Percentiles rank a stretch among this genome's conserved stretches.
Evolutionary conservation across 2,113 vertebrate genomes (phyloP).

Genomic region (Narcine bancroftii): DNA sequence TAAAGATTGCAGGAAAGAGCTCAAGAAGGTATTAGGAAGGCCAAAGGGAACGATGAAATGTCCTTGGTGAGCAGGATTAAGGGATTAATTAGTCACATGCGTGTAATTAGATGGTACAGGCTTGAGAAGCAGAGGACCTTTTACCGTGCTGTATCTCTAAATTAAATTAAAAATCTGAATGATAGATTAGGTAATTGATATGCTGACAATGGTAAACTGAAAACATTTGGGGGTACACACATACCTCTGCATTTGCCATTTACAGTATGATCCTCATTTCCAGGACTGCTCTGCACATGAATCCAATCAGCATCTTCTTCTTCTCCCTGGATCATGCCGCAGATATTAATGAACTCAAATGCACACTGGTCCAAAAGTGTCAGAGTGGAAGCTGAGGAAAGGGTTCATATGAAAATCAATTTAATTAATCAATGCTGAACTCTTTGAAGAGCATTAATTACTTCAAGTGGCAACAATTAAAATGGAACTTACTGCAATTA

Average conservation of each 20-base stretch:
- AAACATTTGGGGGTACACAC: background rate
- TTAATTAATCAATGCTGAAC: background rate
- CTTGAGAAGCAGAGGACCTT: no score
- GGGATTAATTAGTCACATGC: no score
- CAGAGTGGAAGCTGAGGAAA: conserved; percentile 61
- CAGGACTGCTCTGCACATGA: conserved; percentile 47
- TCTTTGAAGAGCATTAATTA: background rate
- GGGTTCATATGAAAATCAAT: background rate
- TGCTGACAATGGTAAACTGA: background rate
- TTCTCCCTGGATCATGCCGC: conserved; percentile 78
- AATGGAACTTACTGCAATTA: conserved; percentile 74
- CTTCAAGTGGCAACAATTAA: background rate
- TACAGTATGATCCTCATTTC: conserved; percentile 64
- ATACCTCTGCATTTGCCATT: conserved; percentile 67
- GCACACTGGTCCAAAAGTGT: conserved; percentile 79
- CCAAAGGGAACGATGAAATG: no score
- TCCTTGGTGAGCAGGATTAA: no score
- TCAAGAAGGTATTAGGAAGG: no score
- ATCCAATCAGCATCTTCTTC: conserved; percentile 67
- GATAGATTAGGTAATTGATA: background rate
- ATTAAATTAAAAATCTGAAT: no score
- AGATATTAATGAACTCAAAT: conserved; percentile 76
- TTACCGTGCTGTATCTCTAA: no score
- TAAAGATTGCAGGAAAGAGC: no score
- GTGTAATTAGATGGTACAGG: no score